Evolutionary conservation across 2,888 invertebrate species (phyloP), one percentile per base, ranked within the genome.

Genomic region (Lissonota sp.): DNA sequence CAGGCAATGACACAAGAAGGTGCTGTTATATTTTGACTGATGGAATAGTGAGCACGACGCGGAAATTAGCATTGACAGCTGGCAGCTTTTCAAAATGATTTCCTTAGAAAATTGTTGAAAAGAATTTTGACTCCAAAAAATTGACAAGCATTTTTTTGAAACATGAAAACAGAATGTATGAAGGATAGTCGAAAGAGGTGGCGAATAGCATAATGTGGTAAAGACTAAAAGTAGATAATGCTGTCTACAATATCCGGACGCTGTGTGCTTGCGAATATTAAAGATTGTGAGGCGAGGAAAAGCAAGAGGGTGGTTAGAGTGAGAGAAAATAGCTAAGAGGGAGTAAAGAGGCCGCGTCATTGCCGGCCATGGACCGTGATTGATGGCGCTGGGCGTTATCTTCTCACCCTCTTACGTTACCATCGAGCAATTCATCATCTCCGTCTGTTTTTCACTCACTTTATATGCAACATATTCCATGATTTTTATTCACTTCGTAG

Each of bases 391-490:
- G 91, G 85, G 89, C 91, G 91, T 92, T 92, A 92, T 92, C 92
- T 92, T 88, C 88, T 88, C 88, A 88, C 88, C 90, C 89, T 83
- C 86, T 88, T 86, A 86, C 87, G 84, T 82, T 81, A 84, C 84
- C 86, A 85, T 86, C 81, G 86, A 87, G 92, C 91, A 92, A 92
- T 92, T 92, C 92, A 92, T 92, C 92, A 92, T 92, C 90, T 91
- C 89, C 87, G 91, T 90, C 92, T 92, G 92, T 92, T 92, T 92
- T 92, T 92, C 91, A 92, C 92, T 92, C 91, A 91, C 91, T 92
- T 91, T 92, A 91, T 92, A 92, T 92, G 92, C 92, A 92, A 91
- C 91, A 92, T 92, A 92, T 92, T 92, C 91, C 90, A 88, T 91
- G 91, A 92, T 92, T 92, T 92, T 92, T 92, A 92, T 92, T 90